A percentile compares a stretch with the other conserved stretches of the same genome.
Conservation (phyloP, 1,140 invertebrate species). For the Saccostrea echinata region DNA sequence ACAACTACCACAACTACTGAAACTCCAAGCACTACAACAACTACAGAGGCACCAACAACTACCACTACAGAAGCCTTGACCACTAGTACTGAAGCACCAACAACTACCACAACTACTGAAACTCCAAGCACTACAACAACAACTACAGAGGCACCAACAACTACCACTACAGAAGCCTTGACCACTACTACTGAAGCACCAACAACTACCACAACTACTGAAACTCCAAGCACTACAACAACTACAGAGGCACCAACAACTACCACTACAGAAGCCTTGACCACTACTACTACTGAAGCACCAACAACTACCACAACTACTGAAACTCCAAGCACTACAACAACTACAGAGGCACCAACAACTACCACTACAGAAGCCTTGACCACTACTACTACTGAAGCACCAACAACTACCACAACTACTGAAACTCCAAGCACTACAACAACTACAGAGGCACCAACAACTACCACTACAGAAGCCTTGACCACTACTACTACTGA, state of each 20-base stretch:
- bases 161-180: neutral
- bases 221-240: neutral
- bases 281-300: too few species aligned
- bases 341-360: neutral
- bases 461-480: neutral
- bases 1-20: too few species aligned
- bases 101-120: too few species aligned
- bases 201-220: neutral
- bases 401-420: neutral
- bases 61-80: too few species aligned
- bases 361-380: too few species aligned
- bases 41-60: too few species aligned
- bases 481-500: too few species aligned
- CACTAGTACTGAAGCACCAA: too few species aligned
- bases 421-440: neutral
- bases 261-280: neutral
- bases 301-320: neutral
- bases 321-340: too few species aligned
- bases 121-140: neutral
- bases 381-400: too few species aligned
- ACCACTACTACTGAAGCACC: too few species aligned
- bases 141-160: neutral
- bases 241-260: neutral
- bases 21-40: too few species aligned
- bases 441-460: neutral